Percentiles rank a stretch among this genome's conserved stretches.
Conservation (phyloP, 1,140 invertebrate genomes). For the Drosophila ambigua region DNA sequence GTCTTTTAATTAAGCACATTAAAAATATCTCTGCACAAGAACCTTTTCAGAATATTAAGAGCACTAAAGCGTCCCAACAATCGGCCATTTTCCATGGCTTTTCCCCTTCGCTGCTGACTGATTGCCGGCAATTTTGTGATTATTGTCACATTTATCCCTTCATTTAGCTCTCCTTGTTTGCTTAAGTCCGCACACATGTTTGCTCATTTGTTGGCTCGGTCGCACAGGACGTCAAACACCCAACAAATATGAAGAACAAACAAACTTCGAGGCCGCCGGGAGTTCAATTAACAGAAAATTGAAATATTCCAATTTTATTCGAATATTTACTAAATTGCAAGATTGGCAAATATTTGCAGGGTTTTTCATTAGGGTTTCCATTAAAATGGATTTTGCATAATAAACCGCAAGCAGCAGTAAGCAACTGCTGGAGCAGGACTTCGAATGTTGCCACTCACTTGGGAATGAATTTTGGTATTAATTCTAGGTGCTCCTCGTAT, state of each 20-base stretch:
- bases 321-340: slow-evolving; percentile 37
- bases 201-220: slow-evolving; percentile 30
- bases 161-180: slow-evolving; percentile 35
- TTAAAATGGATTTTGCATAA: slow-evolving; percentile 35
- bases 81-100: slow-evolving; percentile 30
- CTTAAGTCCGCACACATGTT: slow-evolving; percentile 30
- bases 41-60: slow-evolving; percentile 48
- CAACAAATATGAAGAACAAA: slow-evolving; percentile 39
- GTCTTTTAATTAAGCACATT: slow-evolving; percentile 52
- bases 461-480: slow-evolving; percentile 11
- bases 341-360: slow-evolving; percentile 46
- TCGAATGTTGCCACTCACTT: not conserved
- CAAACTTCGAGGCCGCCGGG: slow-evolving; percentile 12
- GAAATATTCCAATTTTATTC: slow-evolving; percentile 31
- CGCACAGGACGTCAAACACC: not conserved
- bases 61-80: slow-evolving; percentile 38
- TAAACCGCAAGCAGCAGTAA: slow-evolving; percentile 31
- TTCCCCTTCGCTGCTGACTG: slow-evolving; percentile 29
- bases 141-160: slow-evolving; percentile 48
- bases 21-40: slow-evolving; percentile 23
- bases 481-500: slow-evolving; percentile 1
- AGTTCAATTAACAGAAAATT: slow-evolving; percentile 51
- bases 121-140: slow-evolving; percentile 43
- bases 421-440: slow-evolving; percentile 1
- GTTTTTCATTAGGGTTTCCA: slow-evolving; percentile 42